Percentiles rank a stretch among this genome's conserved stretches.
Evolutionary conservation across 2,113 vertebrate species (phyloP).

Genomic region (Passer montanus): DNA sequence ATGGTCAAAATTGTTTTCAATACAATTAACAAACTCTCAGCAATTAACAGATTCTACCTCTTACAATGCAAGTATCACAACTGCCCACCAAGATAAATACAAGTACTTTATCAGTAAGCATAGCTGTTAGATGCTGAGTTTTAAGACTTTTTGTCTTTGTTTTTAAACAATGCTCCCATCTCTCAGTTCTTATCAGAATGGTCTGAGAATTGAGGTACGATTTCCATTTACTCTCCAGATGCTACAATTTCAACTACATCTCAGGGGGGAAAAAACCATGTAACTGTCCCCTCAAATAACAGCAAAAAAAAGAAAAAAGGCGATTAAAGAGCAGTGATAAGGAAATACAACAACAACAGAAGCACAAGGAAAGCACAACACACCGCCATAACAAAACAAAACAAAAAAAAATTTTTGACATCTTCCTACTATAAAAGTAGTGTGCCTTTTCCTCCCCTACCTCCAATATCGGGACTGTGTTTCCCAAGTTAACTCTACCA

Average conservation of each 20-base stretch:
- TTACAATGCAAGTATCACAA: neutral
- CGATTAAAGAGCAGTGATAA: neutral
- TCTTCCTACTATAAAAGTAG: neutral
- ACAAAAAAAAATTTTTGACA: neutral
- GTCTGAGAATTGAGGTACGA: neutral
- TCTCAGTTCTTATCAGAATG: neutral
- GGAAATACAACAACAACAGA: neutral
- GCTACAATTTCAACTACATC: neutral
- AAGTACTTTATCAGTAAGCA: neutral
- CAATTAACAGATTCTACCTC: neutral
- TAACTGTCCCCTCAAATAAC: neutral
- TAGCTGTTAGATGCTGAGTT: neutral
- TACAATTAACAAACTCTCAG: neutral
- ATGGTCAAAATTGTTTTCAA: neutral
- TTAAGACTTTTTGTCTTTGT: neutral
- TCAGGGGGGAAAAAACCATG: too few relatives aligned
- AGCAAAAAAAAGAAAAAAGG: neutral
- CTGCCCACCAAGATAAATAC: neutral
- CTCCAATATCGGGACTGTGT: fast-evolving
- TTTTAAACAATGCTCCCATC: neutral
- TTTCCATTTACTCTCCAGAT: neutral
- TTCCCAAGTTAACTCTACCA: neutral
- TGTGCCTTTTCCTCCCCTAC: neutral
- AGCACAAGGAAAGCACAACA: neutral
- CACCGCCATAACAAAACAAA: neutral